Conservation (phyloP, 2,888 invertebrate species). For the Boloria selene region DNA sequence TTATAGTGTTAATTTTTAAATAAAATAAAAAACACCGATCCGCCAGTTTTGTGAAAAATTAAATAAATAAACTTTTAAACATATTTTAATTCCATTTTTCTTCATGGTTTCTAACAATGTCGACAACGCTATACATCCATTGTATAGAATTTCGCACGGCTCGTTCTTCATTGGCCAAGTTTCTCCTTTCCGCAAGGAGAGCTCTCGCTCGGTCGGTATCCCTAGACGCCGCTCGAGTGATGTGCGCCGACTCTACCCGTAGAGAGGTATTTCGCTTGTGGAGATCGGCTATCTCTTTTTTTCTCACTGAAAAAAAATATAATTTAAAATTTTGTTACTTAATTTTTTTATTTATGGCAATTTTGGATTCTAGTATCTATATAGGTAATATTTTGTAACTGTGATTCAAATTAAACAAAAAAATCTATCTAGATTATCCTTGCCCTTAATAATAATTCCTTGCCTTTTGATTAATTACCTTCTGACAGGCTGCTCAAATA, state of each 20-base stretch:
- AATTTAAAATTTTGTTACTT: background rate
- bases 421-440: too few relatives aligned
- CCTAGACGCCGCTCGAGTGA: conserved; percentile 71
- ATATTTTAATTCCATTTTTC: conserved; percentile 27
- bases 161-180: conserved; percentile 59
- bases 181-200: conserved; percentile 62
- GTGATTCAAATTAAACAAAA: too few relatives aligned
- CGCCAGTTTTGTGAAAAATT: too few relatives aligned
- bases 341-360: background rate
- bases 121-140: conserved; percentile 54
- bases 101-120: conserved; percentile 50
- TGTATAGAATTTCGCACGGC: conserved; percentile 53
- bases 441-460: too few relatives aligned
- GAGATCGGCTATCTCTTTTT: conserved; percentile 69
- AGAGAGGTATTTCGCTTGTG: conserved; percentile 72
- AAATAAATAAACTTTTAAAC: background rate
- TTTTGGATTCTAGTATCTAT: too few relatives aligned
- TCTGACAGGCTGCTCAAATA: too few relatives aligned
- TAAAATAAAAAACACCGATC: too few relatives aligned
- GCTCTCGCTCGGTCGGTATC: conserved; percentile 67
- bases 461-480: too few relatives aligned
- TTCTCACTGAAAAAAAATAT: conserved; percentile 69
- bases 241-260: conserved; percentile 74
- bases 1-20: too few relatives aligned
- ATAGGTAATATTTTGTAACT: too few relatives aligned